Evolutionary conservation across 2,113 vertebrate genomes (phyloP).

Genomic region (Turdus rufiventris): DNA sequence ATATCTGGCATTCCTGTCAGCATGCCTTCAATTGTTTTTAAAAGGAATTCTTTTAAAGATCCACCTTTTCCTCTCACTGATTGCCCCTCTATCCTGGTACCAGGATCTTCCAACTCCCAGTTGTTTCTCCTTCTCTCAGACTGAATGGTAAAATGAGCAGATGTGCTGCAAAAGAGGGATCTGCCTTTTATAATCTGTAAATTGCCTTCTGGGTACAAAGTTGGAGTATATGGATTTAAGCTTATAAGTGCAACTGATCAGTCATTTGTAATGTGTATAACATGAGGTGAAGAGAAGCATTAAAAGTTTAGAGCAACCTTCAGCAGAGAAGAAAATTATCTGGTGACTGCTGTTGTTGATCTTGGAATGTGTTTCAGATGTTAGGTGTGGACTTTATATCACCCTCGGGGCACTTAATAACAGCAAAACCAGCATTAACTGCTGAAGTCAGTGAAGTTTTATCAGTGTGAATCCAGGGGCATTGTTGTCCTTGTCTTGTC

Average conservation of each 20-base stretch:
- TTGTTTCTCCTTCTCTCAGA: neutral
- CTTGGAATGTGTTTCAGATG: neutral
- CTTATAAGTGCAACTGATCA: neutral
- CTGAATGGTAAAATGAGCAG: neutral
- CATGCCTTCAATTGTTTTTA: neutral
- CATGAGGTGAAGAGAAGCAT: neutral
- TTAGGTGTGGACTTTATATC: neutral
- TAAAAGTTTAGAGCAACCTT: neutral
- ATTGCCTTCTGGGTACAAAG: neutral
- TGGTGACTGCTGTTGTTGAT: neutral
- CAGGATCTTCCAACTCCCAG: neutral
- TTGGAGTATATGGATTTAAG: neutral
- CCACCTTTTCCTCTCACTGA: neutral
- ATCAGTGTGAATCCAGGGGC: neutral
- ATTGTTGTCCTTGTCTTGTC: neutral
- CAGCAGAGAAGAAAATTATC: neutral
- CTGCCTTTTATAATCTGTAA: neutral
- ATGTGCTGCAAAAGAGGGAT: neutral
- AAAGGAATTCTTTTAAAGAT: neutral
- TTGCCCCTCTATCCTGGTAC: neutral
- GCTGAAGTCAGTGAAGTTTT: neutral
- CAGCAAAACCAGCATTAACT: neutral
- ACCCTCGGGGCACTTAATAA: neutral
- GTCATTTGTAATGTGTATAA: neutral
- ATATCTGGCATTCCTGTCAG: neutral